Evolutionary conservation across 1,140 invertebrate species (phyloP).

Genomic region (Bicyclus anynana): DNA sequence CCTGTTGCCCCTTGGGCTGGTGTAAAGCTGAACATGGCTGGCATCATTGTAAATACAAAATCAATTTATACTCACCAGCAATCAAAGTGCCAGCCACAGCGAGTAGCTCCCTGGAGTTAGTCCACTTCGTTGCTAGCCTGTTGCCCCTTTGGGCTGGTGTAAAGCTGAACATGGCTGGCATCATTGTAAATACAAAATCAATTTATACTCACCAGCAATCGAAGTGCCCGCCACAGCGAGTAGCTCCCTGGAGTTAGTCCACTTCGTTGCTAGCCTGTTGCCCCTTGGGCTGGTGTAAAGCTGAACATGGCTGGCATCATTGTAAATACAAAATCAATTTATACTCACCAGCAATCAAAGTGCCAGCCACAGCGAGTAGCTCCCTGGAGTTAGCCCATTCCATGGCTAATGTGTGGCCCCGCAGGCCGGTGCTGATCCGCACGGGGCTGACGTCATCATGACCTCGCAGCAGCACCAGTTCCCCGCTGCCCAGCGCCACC

Average conservation of each 20-base stretch:
- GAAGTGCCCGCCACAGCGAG: too few relatives aligned
- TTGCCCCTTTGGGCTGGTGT: conserved; percentile 87
- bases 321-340: not conserved
- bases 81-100: conserved; percentile 90
- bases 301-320: too few relatives aligned
- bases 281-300: too few relatives aligned
- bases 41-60: too few relatives aligned
- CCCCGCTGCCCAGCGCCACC: conserved; percentile 92
- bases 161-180: conserved; percentile 89
- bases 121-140: conserved; percentile 94
- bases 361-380: conserved; percentile 94
- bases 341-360: conserved; percentile 57
- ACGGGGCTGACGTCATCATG: conserved; percentile 95
- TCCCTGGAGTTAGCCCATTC: conserved; percentile 98
- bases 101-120: conserved; percentile 93
- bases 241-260: too few relatives aligned
- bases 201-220: not conserved
- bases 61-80: conserved; percentile 36
- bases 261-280: too few relatives aligned
- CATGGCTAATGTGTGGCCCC: conserved; percentile 87
- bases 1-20: too few relatives aligned
- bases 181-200: conserved; percentile 85
- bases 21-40: too few relatives aligned
- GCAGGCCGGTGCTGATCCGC: conserved; percentile 89
- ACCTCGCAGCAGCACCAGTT: conserved; percentile 91